Evolutionary conservation across 2,888 invertebrate species (phyloP).

Genomic region (Oscheius sp.): DNA sequence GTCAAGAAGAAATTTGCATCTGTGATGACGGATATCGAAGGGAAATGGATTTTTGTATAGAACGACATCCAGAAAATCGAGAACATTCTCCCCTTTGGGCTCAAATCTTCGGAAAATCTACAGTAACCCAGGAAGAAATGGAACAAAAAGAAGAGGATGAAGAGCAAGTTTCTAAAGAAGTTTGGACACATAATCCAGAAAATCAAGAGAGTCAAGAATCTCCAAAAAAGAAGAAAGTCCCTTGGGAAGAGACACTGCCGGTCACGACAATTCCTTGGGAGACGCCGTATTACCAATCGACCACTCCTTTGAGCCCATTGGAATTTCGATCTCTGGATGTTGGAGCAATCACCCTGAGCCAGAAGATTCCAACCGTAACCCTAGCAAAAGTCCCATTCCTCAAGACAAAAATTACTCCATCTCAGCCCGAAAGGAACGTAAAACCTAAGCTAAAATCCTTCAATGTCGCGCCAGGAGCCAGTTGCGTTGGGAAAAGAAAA

Average conservation of each 20-base stretch:
- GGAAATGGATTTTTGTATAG: constrained; percentile 17
- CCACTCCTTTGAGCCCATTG: not conserved
- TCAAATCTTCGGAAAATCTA: constrained; percentile 9
- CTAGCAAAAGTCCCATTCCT: constrained; percentile 17
- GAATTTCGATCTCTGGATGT: constrained; percentile 5
- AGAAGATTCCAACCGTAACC: constrained; percentile 2
- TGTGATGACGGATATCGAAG: constrained; percentile 36
- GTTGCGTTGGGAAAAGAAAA: constrained; percentile 37
- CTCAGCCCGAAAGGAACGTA: not conserved
- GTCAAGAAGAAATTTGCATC: constrained; percentile 38
- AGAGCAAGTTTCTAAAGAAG: not conserved
- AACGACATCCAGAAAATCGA: not conserved
- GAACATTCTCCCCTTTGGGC: constrained; percentile 2
- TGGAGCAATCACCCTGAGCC: constrained; percentile 1
- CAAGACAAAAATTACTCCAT: constrained; percentile 10
- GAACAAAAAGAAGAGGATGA: not conserved
- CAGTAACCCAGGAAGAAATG: not conserved
- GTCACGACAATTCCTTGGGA: constrained; percentile 15
- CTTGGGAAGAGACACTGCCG: not conserved
- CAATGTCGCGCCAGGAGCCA: constrained; percentile 34
- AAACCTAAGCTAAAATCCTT: constrained; percentile 35
- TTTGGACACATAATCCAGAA: not conserved
- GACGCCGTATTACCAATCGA: not conserved
- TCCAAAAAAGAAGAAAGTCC: not conserved
- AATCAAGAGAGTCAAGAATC: not conserved